phyloP scores from a whole-genome alignment of 1,140 invertebrate genomes.

The Drosophila pectinifera region DNA sequence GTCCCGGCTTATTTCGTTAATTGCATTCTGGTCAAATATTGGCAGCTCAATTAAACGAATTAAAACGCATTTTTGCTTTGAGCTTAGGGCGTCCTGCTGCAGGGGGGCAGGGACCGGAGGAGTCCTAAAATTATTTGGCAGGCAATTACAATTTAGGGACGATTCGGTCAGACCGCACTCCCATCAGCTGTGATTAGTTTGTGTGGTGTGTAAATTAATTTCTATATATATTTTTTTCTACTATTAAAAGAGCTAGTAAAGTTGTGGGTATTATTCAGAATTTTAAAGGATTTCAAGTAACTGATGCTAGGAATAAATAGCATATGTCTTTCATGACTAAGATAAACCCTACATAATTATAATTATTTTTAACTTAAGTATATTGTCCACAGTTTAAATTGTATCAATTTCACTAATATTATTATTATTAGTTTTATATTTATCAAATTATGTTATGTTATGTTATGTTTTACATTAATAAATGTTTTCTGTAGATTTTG shows the following conservation, averaged over 20 bases:
- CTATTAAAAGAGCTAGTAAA: not conserved
- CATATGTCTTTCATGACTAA: too few relatives aligned
- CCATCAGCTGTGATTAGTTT: slow-evolving; percentile 58
- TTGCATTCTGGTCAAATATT: slow-evolving; percentile 84
- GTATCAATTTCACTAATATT: too few relatives aligned
- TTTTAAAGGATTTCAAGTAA: too few relatives aligned
- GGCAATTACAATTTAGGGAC: slow-evolving; percentile 71
- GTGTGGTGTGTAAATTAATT: slow-evolving; percentile 28
- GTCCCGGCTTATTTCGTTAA: slow-evolving; percentile 73
- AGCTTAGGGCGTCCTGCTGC: not conserved
- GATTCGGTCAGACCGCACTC: slow-evolving; percentile 46
- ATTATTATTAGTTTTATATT: too few relatives aligned
- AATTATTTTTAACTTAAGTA: too few relatives aligned
- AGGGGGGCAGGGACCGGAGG: not conserved
- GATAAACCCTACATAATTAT: too few relatives aligned
- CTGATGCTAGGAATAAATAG: too few relatives aligned
- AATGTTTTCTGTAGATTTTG: too few relatives aligned
- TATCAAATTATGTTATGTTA: too few relatives aligned
- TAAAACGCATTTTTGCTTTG: slow-evolving; percentile 68
- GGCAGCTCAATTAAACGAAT: slow-evolving; percentile 84
- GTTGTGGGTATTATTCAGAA: too few relatives aligned
- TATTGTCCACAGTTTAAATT: too few relatives aligned
- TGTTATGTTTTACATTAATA: too few relatives aligned
- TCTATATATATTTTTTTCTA: slow-evolving; percentile 2
- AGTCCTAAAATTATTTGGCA: slow-evolving; percentile 55